A percentile compares a stretch with the other conserved stretches of the same genome.
These are phyloP conservation scores for Oreohelix idahoensis DNA, from an alignment of 1,140 invertebrate genomes.

Conservation along the genomic window DNA sequence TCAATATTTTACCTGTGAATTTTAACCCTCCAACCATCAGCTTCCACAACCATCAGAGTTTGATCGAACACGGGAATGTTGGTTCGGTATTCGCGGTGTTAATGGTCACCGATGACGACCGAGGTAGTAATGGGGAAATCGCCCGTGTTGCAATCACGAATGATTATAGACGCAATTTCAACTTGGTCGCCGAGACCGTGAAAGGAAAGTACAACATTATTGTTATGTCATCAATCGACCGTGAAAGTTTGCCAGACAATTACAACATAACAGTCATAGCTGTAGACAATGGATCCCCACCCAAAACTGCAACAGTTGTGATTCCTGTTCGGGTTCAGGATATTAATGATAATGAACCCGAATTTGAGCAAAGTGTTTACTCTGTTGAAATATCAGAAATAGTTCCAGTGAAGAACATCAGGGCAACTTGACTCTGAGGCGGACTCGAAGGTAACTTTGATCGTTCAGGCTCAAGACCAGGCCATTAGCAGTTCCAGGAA, in stretches of 20 bases:
- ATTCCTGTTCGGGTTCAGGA: conserved; percentile 80
- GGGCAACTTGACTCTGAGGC: conserved; percentile 63
- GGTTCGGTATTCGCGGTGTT: conserved; percentile 85
- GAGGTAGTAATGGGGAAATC: conserved; percentile 87
- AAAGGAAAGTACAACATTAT: conserved; percentile 75
- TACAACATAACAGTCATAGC: conserved; percentile 88
- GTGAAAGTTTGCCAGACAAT: conserved; percentile 75
- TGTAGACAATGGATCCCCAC: conserved; percentile 86
- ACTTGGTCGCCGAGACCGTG: conserved; percentile 77
- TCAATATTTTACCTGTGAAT: conserved; percentile 89
- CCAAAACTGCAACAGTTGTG: conserved; percentile 70
- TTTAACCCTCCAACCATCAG: conserved; percentile 87
- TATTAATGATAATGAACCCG: conserved; percentile 87
- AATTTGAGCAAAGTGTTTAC: conserved; percentile 91
- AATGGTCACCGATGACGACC: conserved; percentile 85
- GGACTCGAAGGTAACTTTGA: conserved; percentile 53
- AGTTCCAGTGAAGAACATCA: conserved; percentile 88
- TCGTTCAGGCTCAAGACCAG: conserved; percentile 74
- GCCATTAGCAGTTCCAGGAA: conserved; percentile 86
- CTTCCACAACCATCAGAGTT: conserved; percentile 82
- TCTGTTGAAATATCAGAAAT: conserved; percentile 90
- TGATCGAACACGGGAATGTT: conserved; percentile 80
- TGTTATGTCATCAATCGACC: conserved; percentile 78
- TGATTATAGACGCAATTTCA: conserved; percentile 86
- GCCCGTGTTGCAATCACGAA: conserved; percentile 86